These are phyloP conservation scores for Phenganax subtilis DNA, from an alignment of 92 coral and sea anemone genomes.

Conservation along the genomic window DNA sequence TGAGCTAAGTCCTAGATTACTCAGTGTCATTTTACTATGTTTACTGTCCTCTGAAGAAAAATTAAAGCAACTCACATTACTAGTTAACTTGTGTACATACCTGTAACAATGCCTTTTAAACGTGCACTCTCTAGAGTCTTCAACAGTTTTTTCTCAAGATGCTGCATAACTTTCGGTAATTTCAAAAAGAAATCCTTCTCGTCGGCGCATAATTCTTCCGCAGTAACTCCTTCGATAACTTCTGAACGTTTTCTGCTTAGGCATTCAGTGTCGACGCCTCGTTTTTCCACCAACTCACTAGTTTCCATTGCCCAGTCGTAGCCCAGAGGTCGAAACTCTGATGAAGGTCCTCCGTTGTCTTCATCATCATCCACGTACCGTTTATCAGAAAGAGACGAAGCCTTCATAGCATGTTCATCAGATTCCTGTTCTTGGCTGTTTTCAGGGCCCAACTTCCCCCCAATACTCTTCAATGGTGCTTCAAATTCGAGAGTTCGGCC, in stretches of 20 bases:
- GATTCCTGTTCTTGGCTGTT: too few relatives aligned
- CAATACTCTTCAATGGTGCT: too few relatives aligned
- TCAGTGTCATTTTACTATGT: too few relatives aligned
- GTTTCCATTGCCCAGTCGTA: slow-evolving; percentile 35
- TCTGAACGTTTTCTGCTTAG: slow-evolving; percentile 9
- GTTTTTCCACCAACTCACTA: background rate
- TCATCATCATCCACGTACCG: slow-evolving; percentile 32
- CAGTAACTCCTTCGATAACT: background rate
- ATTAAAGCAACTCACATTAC: too few relatives aligned
- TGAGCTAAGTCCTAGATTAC: too few relatives aligned
- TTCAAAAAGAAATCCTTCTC: slow-evolving; percentile 25
- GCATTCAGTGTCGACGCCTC: background rate
- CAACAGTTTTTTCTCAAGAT: slow-evolving; percentile 8
- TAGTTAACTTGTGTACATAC: background rate
- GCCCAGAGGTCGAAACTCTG: slow-evolving; percentile 49
- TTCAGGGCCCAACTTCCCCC: too few relatives aligned
- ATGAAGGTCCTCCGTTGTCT: slow-evolving; percentile 44
- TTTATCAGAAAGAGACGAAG: too few relatives aligned
- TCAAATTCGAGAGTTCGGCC: too few relatives aligned
- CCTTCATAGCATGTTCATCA: too few relatives aligned
- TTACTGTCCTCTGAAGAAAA: too few relatives aligned
- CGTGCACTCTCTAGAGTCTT: background rate
- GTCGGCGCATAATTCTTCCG: background rate
- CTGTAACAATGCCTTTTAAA: slow-evolving; percentile 31
- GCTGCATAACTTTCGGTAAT: slow-evolving; percentile 18